These are phyloP conservation scores for Leiothrix lutea DNA, from an alignment of 2,113 vertebrate genomes.

Conservation along the genomic window DNA sequence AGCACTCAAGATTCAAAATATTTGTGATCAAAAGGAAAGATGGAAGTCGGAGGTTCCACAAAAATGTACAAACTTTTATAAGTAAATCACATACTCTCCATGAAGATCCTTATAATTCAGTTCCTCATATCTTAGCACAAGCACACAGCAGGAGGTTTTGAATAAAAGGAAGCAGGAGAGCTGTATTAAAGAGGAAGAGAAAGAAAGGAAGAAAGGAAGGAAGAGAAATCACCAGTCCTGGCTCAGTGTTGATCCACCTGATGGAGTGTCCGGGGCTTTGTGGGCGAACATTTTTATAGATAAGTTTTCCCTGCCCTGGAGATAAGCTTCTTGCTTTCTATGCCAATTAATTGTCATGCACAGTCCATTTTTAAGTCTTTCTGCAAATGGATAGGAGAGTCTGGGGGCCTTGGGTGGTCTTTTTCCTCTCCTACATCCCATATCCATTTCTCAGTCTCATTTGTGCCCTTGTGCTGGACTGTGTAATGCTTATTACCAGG, in stretches of 20 bases:
- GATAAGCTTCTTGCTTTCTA: neutral
- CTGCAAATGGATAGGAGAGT: neutral
- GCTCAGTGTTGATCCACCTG: too few relatives aligned
- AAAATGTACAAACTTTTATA: neutral
- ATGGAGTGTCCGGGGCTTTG: neutral
- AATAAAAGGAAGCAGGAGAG: neutral
- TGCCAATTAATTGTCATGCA: neutral
- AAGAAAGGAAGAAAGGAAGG: neutral
- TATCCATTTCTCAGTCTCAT: neutral
- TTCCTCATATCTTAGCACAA: neutral
- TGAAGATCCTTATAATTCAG: neutral
- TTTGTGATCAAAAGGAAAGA: neutral
- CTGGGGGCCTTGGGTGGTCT: neutral
- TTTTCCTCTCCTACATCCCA: neutral
- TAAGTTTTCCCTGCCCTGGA: neutral
- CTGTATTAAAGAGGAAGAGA: neutral
- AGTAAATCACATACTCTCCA: neutral
- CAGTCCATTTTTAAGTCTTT: neutral
- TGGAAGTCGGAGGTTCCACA: neutral
- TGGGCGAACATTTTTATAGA: accelerated
- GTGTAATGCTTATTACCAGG: neutral
- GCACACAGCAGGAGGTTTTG: neutral
- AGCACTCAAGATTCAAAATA: neutral
- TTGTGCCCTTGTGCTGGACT: neutral
- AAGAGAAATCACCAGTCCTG: neutral